phyloP scores from a whole-genome alignment of 2,113 vertebrate genomes.

The Procapra przewalskii region DNA sequence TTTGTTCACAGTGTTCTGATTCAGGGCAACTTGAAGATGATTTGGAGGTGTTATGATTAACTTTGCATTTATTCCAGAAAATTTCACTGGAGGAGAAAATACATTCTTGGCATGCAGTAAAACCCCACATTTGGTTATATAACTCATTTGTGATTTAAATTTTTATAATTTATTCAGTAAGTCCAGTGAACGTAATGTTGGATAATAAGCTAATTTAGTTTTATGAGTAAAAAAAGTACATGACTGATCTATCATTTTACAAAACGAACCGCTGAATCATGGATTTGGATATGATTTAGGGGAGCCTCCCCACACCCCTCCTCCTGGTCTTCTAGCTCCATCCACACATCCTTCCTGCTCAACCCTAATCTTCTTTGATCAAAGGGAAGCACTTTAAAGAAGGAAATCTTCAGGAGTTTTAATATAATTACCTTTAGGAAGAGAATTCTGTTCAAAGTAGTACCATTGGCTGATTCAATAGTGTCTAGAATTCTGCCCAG shows the following conservation, averaged over 20 bases:
- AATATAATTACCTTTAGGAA: neutral
- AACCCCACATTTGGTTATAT: neutral
- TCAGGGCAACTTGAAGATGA: constrained; percentile 58
- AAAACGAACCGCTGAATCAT: neutral
- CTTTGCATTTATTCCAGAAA: constrained; percentile 50
- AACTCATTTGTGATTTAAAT: neutral
- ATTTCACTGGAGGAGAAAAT: constrained; percentile 57
- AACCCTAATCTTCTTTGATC: neutral
- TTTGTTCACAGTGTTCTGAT: neutral
- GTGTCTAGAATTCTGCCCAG: constrained; percentile 41
- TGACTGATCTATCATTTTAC: neutral
- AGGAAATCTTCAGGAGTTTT: neutral
- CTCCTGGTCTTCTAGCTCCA: fast-evolving
- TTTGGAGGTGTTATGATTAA: constrained; percentile 40
- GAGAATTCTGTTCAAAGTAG: neutral
- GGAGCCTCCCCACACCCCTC: neutral
- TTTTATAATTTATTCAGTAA: neutral
- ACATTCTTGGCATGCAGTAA: constrained; percentile 24
- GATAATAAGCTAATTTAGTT: neutral
- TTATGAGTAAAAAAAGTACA: neutral
- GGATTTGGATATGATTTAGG: neutral
- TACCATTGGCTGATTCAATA: neutral
- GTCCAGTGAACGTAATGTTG: neutral
- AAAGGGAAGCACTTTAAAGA: neutral
- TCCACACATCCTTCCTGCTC: neutral